phyloP scores from a whole-genome alignment of 1,140 invertebrate species.

The Zophobas atratus region DNA sequence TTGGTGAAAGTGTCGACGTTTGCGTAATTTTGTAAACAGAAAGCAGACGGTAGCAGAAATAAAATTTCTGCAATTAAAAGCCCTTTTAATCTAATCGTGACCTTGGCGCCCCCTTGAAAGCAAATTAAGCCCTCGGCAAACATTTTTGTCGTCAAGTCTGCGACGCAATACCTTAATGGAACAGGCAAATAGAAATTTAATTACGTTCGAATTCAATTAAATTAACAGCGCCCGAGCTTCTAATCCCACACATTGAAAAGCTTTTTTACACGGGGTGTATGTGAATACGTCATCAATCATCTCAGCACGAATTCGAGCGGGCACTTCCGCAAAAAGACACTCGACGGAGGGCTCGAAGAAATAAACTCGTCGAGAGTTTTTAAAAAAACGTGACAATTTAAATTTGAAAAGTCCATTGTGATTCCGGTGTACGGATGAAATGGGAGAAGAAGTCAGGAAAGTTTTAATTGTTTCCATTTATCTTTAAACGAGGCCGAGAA shows the following conservation, averaged over 20 bases:
- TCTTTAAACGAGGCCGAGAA: constrained; percentile 26
- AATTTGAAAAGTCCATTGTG: constrained; percentile 24
- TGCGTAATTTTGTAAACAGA: too few species aligned
- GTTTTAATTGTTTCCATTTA: constrained; percentile 51
- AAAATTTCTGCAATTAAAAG: too few species aligned
- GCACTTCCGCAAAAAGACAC: neutral
- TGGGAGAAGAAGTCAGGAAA: neutral
- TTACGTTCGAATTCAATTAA: neutral
- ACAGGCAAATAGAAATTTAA: constrained; percentile 14
- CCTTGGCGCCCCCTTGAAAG: neutral
- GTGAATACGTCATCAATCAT: neutral
- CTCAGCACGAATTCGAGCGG: neutral
- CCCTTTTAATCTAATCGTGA: neutral
- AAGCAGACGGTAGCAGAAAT: too few species aligned
- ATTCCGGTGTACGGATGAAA: neutral
- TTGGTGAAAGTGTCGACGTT: too few species aligned
- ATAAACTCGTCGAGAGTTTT: neutral
- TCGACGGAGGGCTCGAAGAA: neutral
- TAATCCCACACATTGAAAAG: constrained; percentile 1
- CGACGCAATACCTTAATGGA: constrained; percentile 15
- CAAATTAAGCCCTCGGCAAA: neutral
- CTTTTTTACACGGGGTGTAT: neutral
- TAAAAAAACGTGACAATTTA: constrained; percentile 2
- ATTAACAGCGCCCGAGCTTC: neutral
- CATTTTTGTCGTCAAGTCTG: constrained; percentile 3